These are phyloP conservation scores for Brachylomia viminalis DNA, from an alignment of 2,888 invertebrate genomes.

Conservation along the genomic window DNA sequence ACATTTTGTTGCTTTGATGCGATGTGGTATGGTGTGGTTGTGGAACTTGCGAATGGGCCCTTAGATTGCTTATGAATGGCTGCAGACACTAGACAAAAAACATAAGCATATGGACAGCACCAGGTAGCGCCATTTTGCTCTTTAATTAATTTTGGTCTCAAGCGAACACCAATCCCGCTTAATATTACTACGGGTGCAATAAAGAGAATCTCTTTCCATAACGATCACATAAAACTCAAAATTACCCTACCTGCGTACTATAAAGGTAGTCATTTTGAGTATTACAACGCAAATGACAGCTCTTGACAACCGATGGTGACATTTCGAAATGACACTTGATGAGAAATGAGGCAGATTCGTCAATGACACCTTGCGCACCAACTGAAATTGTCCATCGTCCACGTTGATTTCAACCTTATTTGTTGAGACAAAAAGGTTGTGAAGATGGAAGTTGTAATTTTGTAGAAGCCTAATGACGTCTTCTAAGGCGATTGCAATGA, in stretches of 20 bases:
- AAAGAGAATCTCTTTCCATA: slow-evolving; percentile 12
- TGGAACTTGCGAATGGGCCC: background rate
- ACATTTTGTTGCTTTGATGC: too few species aligned
- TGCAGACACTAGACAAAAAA: background rate
- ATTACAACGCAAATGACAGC: slow-evolving; percentile 43
- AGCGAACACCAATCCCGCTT: background rate
- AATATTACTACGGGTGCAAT: background rate
- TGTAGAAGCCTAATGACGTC: slow-evolving; percentile 71
- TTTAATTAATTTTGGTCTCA: background rate
- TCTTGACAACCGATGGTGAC: slow-evolving; percentile 50
- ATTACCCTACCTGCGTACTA: slow-evolving; percentile 27
- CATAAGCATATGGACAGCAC: background rate
- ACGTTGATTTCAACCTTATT: slow-evolving; percentile 45
- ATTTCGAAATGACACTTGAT: slow-evolving; percentile 74
- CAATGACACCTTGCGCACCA: slow-evolving; percentile 71
- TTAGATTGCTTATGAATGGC: background rate
- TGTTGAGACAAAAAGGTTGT: background rate
- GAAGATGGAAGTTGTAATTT: slow-evolving; percentile 9
- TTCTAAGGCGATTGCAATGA: slow-evolving; percentile 71
- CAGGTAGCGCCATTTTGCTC: background rate
- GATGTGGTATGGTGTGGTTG: too few species aligned
- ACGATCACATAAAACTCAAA: slow-evolving; percentile 20
- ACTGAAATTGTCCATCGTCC: background rate
- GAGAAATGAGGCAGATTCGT: slow-evolving; percentile 77
- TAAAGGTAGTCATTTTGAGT: slow-evolving; percentile 36